These are phyloP conservation scores for Herminia tarsipennalis DNA, from an alignment of 2,888 invertebrate species.

Conservation along the genomic window DNA sequence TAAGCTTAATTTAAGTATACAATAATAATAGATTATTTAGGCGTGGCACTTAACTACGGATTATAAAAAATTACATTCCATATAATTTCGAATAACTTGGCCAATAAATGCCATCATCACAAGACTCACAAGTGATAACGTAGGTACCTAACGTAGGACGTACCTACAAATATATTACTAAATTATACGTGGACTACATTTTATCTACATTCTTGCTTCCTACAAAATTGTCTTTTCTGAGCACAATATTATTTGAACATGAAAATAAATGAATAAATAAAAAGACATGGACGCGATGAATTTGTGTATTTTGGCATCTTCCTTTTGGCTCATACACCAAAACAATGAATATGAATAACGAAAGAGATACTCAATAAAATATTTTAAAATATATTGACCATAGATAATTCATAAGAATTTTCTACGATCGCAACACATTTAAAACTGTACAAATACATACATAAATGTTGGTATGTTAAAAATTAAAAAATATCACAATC, in stretches of 20 bases:
- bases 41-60: slow-evolving; percentile 81
- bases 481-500: slow-evolving; percentile 72
- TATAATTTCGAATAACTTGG: slow-evolving; percentile 73
- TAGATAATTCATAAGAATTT: not conserved
- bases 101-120: slow-evolving; percentile 83
- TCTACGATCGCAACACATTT: too few species aligned
- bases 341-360: slow-evolving; percentile 50
- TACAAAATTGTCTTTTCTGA: slow-evolving; percentile 81
- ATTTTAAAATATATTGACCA: slow-evolving; percentile 8
- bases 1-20: slow-evolving; percentile 73
- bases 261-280: slow-evolving; percentile 49
- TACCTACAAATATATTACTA: slow-evolving; percentile 38
- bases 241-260: slow-evolving; percentile 64
- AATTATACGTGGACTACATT: slow-evolving; percentile 55
- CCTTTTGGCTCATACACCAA: slow-evolving; percentile 78
- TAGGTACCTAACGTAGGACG: slow-evolving; percentile 25
- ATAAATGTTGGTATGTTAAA: slow-evolving; percentile 19
- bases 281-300: slow-evolving; percentile 66
- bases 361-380: slow-evolving; percentile 6
- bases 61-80: slow-evolving; percentile 74
- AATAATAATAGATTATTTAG: slow-evolving; percentile 71
- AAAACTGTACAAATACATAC: not conserved
- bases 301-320: slow-evolving; percentile 77
- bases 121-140: slow-evolving; percentile 58
- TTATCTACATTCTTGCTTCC: slow-evolving; percentile 57